Base-by-base conservation (phyloP, 2,888 invertebrate species). In the Diaperis boleti region DNA sequence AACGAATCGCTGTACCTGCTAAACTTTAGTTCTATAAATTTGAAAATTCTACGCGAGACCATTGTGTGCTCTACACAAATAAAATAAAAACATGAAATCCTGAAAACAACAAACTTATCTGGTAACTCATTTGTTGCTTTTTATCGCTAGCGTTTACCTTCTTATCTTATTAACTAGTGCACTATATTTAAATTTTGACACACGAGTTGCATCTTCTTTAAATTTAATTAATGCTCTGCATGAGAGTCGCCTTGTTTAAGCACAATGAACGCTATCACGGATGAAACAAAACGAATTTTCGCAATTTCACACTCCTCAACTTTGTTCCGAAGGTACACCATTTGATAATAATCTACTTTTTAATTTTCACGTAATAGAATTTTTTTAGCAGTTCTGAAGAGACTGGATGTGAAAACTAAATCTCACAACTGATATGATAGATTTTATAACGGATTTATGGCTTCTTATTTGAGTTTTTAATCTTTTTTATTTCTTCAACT, bases 161-260 rank as follows among this genome's bases (percentile, higher is more conserved):
- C 26, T 26, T 26, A 26, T 26, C 26, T 26, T 26, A 26, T 26
- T 26, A 26, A 26, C 26, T 26, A 6, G 11, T 11, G n/a, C 11
- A 33, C 11, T 33, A 11, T 10, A 3, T 11, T 33, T 11, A 33
- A 33, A 33, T 33, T 33, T 33, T 33, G 33, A 33, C 33, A 33
- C 33, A 33, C 33, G 33, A 33, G 33, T 10, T 33, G 33, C 33
- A 33, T 33, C 5, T 10, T 33, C 10, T 33, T 33, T 33, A 13
- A 10, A 33, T 33, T 33, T 33, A 33, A 33, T 33, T 33, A 33
- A 33, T 13, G 33, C 33, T n/a, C 31, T 31, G 22, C 31, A 33
- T 13, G 11, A 33, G 33, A 33, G 10, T 33, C 5, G 33, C 13
- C n/a, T 33, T 33, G 13, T 13, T 20, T 11, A 13, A 33, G 11